Evolutionary conservation across 2,113 vertebrate genomes (phyloP).

Genomic region (Charina bottae): DNA sequence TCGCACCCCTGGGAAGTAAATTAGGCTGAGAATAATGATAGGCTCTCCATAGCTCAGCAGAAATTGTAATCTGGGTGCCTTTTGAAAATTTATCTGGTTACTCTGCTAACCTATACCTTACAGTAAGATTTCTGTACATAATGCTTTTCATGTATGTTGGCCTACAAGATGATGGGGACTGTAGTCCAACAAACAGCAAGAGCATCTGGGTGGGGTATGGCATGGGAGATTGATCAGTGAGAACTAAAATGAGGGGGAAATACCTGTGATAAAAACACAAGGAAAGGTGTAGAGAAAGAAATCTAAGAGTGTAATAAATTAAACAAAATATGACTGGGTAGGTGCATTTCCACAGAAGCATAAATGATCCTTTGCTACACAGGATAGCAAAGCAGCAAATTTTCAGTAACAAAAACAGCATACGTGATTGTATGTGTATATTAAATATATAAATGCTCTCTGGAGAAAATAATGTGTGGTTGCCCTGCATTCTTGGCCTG

Average conservation of each 20-base stretch:
- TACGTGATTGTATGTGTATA: neutral
- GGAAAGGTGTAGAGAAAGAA: neutral
- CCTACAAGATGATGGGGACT: neutral
- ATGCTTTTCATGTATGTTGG: neutral
- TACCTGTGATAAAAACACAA: neutral
- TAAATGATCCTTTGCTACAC: neutral
- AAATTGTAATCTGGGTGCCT: neutral
- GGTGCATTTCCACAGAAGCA: neutral
- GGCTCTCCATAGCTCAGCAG: neutral
- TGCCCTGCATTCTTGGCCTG: neutral
- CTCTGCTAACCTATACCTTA: neutral
- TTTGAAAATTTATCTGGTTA: neutral
- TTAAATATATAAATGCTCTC: neutral
- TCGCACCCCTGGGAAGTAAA: neutral
- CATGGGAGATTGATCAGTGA: neutral
- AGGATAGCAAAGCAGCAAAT: neutral
- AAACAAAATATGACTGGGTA: neutral
- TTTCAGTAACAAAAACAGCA: neutral
- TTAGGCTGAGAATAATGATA: neutral
- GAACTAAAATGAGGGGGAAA: slow-evolving; percentile 7
- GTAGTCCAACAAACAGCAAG: neutral
- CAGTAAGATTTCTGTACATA: neutral
- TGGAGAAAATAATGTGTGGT: neutral
- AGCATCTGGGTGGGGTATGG: neutral
- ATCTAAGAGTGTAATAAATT: slow-evolving; percentile 6